Percentiles rank a stretch among this genome's conserved stretches.
Evolutionary conservation across 2,113 vertebrate species (phyloP).

Genomic region (Cinclus cinclus): DNA sequence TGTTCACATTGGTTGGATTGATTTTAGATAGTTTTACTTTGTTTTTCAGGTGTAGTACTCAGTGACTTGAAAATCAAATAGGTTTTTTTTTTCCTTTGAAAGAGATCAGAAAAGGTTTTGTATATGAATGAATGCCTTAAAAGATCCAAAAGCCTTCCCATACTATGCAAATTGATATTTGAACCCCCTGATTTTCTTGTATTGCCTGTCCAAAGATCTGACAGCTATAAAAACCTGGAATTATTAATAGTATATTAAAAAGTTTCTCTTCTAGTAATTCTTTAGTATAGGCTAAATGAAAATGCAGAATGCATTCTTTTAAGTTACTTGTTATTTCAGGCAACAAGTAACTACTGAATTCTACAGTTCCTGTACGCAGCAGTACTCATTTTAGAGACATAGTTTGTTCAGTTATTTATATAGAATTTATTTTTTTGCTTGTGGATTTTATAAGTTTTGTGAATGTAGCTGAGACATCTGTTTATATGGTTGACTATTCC

Average conservation of each 20-base stretch:
- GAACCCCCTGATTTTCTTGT: background rate
- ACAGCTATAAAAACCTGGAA: background rate
- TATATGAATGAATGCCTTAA: background rate
- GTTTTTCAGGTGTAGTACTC: background rate
- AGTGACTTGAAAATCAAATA: background rate
- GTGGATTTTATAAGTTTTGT: background rate
- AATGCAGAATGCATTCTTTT: background rate
- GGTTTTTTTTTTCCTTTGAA: rapidly evolving
- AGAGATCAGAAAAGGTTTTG: background rate
- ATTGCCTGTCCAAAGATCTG: background rate
- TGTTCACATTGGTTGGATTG: background rate
- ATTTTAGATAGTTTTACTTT: background rate
- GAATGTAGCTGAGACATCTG: background rate
- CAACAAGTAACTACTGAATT: background rate
- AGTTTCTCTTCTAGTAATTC: background rate
- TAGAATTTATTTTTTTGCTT: background rate
- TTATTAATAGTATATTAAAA: background rate
- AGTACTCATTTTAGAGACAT: background rate
- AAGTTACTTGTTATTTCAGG: background rate
- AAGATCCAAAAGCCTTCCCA: background rate
- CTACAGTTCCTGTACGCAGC: background rate
- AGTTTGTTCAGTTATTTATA: background rate
- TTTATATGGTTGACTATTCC: background rate
- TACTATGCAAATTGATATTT: background rate
- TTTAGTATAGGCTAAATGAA: background rate